phyloP scores from a whole-genome alignment of 2,797 vertebrate species.

The Aselliscus stoliczkanus region DNA sequence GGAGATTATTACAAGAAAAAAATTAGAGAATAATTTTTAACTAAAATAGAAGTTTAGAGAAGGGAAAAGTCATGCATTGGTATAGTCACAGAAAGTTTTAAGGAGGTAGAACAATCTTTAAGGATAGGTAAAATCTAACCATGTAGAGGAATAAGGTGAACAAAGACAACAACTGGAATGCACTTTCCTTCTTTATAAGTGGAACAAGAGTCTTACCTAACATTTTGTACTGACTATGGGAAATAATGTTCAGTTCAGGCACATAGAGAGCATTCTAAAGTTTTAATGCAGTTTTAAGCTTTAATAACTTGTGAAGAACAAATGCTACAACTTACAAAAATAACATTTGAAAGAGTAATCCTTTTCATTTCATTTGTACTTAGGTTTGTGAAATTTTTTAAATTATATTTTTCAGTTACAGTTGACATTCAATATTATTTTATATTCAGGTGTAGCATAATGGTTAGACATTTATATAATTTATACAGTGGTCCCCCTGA shows the following conservation, averaged over 20 bases:
- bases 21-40: conserved; percentile 23
- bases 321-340: not conserved
- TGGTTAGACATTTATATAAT: no score
- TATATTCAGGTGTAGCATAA: no score
- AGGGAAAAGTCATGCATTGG: not conserved
- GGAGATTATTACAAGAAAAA: not conserved
- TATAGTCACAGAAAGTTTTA: not conserved
- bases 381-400: not conserved
- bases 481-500: no score
- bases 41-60: conserved; percentile 35
- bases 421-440: no score
- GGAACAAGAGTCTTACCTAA: not conserved
- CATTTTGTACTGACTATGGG: not conserved
- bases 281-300: not conserved
- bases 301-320: not conserved
- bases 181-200: not conserved
- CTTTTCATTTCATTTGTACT: not conserved
- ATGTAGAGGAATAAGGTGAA: not conserved
- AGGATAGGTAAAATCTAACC: not conserved
- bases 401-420: not conserved
- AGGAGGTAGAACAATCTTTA: not conserved
- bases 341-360: not conserved
- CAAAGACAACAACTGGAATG: not conserved
- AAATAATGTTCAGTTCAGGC: not conserved
- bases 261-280: not conserved